Evolutionary conservation across 2,888 invertebrate genomes (phyloP).

Genomic region (Julus scanicus): DNA sequence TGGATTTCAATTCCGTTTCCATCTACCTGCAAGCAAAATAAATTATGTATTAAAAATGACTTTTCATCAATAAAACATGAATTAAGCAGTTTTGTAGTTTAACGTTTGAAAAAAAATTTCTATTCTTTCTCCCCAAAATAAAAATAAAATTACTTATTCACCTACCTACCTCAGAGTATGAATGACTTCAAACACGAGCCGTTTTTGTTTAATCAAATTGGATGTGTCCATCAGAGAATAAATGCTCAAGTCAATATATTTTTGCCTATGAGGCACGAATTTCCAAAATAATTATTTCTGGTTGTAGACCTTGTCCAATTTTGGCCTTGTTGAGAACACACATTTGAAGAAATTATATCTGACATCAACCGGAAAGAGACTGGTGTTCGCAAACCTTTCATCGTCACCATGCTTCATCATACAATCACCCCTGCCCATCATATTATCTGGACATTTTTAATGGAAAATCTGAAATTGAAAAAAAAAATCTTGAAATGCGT

Average conservation of each 20-base stretch:
- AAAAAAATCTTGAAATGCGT: not conserved
- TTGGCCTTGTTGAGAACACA: no score
- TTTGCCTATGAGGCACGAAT: not conserved
- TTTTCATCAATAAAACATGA: slow-evolving; percentile 14
- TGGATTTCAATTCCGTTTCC: not conserved
- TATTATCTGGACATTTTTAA: not conserved
- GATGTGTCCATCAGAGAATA: no score
- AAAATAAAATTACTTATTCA: not conserved
- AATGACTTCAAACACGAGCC: not conserved
- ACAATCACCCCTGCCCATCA: not conserved
- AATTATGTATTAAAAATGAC: not conserved
- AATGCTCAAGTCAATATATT: no score
- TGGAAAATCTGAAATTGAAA: slow-evolving; percentile 12
- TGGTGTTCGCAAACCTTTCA: not conserved
- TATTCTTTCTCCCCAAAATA: slow-evolving; percentile 3
- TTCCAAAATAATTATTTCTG: not conserved
- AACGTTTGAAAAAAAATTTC: not conserved
- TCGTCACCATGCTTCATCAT: not conserved
- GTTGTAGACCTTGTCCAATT: no score
- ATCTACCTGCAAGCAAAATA: not conserved
- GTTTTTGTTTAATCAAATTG: not conserved
- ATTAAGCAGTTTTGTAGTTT: slow-evolving; percentile 11
- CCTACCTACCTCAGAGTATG: not conserved
- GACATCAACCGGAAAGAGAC: not conserved
- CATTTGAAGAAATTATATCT: not conserved